Conservation (phyloP, 2,113 vertebrate genomes). For the Haliaeetus leucogaster region DNA sequence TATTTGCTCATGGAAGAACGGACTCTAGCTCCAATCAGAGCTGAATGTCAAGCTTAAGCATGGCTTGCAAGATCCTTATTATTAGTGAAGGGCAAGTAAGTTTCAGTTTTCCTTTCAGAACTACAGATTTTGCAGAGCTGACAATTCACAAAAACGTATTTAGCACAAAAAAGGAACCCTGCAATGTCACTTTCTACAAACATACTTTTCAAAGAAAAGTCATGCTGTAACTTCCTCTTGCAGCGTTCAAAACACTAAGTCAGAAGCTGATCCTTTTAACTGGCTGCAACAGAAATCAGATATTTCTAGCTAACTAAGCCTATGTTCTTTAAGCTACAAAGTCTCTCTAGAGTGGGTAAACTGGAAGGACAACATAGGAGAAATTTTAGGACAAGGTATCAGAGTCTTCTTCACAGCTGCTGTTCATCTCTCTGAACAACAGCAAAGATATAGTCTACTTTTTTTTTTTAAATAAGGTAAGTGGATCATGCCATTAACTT, state of each 20-base stretch:
- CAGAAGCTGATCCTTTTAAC: neutral
- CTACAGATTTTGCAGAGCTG: neutral
- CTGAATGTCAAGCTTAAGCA: neutral
- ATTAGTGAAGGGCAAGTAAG: neutral
- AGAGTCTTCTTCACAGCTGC: neutral
- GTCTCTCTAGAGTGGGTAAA: neutral
- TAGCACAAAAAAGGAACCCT: neutral
- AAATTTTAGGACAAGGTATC: neutral
- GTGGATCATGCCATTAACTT: neutral
- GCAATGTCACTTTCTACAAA: neutral
- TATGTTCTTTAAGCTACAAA: neutral
- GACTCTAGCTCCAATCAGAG: neutral
- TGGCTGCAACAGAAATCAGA: neutral
- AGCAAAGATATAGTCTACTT: neutral
- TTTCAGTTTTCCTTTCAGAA: slow-evolving; percentile 20
- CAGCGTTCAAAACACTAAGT: neutral
- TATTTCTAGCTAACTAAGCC: neutral
- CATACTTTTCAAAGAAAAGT: neutral
- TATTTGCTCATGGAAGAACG: neutral
- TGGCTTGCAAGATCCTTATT: neutral
- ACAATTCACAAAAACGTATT: neutral
- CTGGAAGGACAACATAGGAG: neutral
- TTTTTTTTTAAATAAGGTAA: neutral
- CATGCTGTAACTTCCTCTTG: slow-evolving; percentile 15
- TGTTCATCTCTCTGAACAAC: neutral